phyloP scores from a whole-genome alignment of 1,140 invertebrate species.

The Eriosoma lanigerum region DNA sequence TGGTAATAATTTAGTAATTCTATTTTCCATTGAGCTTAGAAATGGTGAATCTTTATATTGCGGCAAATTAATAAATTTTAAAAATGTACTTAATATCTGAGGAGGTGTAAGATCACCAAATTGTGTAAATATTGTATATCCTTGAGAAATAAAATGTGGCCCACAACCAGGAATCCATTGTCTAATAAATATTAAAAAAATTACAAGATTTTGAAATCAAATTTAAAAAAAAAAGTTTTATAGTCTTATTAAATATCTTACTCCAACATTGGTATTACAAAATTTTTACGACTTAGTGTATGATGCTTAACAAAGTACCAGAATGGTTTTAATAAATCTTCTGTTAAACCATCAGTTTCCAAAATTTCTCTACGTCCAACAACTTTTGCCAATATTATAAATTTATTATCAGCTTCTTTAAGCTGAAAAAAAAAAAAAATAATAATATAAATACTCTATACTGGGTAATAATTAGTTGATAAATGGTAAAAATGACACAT shows the following conservation, averaged over 20 bases:
- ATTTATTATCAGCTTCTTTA: conserved; percentile 34
- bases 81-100: conserved; percentile 59
- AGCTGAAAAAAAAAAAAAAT: not conserved
- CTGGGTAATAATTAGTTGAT: no score
- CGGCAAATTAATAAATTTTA: conserved; percentile 59
- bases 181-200: conserved; percentile 54
- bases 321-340: conserved; percentile 41
- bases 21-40: conserved; percentile 55
- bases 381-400: conserved; percentile 19
- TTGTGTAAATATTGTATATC: conserved; percentile 59
- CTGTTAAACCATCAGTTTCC: not conserved
- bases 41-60: conserved; percentile 58
- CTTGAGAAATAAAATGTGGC: conserved; percentile 57
- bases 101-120: conserved; percentile 58
- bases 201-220: not conserved
- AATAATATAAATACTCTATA: no score
- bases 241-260: not conserved
- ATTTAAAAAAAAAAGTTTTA: not conserved
- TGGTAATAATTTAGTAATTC: conserved; percentile 28
- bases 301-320: conserved; percentile 49
- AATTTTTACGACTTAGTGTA: conserved; percentile 45
- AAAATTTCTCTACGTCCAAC: conserved; percentile 14
- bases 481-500: no score
- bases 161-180: conserved; percentile 62
- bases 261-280: conserved; percentile 46